Evolutionary conservation across 2,113 vertebrate genomes (phyloP), one percentile per base, ranked within the genome.

Genomic region (Cololabis saira): DNA sequence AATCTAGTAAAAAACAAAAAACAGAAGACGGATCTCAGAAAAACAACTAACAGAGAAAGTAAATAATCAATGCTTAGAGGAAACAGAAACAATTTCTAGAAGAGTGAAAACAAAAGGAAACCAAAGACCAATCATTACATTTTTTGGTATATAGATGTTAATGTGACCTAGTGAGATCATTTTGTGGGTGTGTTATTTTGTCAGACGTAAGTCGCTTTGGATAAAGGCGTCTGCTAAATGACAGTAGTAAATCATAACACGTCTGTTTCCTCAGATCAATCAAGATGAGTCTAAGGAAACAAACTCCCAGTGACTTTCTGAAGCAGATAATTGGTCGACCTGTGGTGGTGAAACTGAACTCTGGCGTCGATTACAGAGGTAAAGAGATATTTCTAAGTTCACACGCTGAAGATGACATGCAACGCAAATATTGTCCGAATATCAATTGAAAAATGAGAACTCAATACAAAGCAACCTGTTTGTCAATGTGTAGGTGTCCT

Each of bases 301-400:
- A 99, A 85, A 99, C 98, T 4, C 98, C 98, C 2, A 99, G 97
- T 80, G 98, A 99, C 90, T 99, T 99, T 71, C 86, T 99, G 76
- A 99, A 98, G 91, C 98, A 99, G 89, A 99, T 99, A 56, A 99
- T 99, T n/a, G 98, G 98, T 47, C 94, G 97, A 72, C 98, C 98
- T 13, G 98, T 99, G 73, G 98, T 99, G 14, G 98, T 99, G 45
- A 99, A 99, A 76, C 91, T 99, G 64, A 99, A 99, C 90, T 99
- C 98, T 48, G 98, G 98, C 42, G 98, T 99, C 47, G 98, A 99
- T 94, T 99, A 99, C 88, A 93, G 98, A 97, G 98, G 98, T 98
- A 89, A 82, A 30, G 33, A 9, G 1, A 27, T 5, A 27, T 2
- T 27, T 30, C 13, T 11, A n/a, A 0, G 6, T 8, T 4, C 4